Conservation (phyloP, 2,113 vertebrate genomes). For the Paradoxurus hermaphroditus region DNA sequence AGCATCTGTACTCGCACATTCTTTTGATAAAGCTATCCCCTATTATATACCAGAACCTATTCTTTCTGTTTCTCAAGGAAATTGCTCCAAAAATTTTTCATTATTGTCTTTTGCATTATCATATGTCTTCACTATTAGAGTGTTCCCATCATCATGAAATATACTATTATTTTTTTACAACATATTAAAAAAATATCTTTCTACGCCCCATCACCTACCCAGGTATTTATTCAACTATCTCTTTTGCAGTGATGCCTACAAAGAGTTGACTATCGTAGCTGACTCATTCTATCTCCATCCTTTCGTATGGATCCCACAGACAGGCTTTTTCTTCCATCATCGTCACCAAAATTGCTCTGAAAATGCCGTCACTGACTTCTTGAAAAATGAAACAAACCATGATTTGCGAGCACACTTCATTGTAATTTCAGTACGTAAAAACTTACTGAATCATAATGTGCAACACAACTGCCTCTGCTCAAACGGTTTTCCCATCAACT, state of each 20-base stretch:
- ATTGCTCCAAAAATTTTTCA: background rate
- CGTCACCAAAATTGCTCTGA: background rate
- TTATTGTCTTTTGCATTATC: background rate
- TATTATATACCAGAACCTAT: no score
- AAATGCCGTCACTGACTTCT: background rate
- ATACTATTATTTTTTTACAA: background rate
- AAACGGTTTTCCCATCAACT: background rate
- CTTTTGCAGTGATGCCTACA: background rate
- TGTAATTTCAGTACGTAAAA: background rate
- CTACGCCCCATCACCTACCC: fast-evolving
- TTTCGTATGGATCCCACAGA: background rate
- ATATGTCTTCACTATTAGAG: background rate
- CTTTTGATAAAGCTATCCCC: background rate
- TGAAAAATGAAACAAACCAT: background rate
- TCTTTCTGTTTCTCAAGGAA: background rate
- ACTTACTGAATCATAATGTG: background rate
- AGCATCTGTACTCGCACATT: background rate
- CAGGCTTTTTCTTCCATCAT: background rate
- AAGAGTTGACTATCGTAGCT: background rate
- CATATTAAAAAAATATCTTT: background rate
- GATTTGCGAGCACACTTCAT: background rate
- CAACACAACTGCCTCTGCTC: background rate
- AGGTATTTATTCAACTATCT: fast-evolving
- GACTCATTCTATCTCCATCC: background rate
- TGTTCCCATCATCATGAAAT: background rate